Percentiles rank a stretch among this genome's conserved stretches.
phyloP scores from a whole-genome alignment of 2,888 invertebrate species.

The Gasteruption jaculator region DNA sequence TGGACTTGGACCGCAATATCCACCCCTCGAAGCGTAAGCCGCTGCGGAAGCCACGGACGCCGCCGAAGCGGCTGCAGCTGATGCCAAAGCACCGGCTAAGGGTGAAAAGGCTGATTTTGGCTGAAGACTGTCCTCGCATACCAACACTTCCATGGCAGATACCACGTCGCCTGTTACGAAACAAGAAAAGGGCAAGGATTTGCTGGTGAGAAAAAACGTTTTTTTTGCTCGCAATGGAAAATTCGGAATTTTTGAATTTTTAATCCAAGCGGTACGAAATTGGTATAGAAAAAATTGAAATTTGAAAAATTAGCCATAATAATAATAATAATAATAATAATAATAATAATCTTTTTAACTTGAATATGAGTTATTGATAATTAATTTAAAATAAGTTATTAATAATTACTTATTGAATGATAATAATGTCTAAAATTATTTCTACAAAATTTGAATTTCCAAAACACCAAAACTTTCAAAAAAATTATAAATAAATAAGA shows the following conservation, averaged over 20 bases:
- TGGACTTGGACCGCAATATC: constrained; percentile 56
- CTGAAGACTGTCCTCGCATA: constrained; percentile 62
- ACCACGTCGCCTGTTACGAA: constrained; percentile 71
- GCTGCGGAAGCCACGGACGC: constrained; percentile 41
- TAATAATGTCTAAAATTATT: constrained; percentile 6
- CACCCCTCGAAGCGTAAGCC: constrained; percentile 36
- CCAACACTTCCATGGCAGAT: constrained; percentile 88
- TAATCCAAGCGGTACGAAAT: too few relatives aligned
- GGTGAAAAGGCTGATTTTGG: constrained; percentile 78
- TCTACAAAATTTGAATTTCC: neutral
- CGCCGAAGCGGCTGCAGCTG: constrained; percentile 39
- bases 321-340: too few relatives aligned
- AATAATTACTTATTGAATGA: too few relatives aligned
- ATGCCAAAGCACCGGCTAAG: constrained; percentile 55
- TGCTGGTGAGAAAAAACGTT: neutral
- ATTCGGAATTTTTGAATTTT: too few relatives aligned
- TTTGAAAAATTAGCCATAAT: too few relatives aligned
- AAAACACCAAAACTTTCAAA: neutral
- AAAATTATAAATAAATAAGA: neutral
- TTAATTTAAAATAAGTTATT: too few relatives aligned
- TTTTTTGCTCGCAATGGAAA: neutral
- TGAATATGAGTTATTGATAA: too few relatives aligned
- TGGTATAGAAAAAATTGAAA: too few relatives aligned
- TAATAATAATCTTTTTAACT: too few relatives aligned
- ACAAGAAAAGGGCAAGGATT: constrained; percentile 1